Percentiles rank a stretch among this genome's conserved stretches.
Conservation (phyloP, 2,888 invertebrate species). For the Drosophila prolongata region DNA sequence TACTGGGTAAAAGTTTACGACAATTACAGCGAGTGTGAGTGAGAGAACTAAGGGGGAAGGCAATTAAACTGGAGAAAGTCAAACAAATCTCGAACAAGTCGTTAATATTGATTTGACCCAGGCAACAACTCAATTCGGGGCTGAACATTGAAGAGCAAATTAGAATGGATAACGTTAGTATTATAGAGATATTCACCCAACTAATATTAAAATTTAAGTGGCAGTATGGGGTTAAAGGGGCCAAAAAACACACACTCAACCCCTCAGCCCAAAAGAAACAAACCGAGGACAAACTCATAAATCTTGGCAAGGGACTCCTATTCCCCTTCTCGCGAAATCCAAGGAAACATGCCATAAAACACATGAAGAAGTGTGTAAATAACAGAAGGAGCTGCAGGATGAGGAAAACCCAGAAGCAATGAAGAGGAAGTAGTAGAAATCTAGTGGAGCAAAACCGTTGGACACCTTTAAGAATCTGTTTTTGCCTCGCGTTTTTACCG, state of each 20-base stretch:
- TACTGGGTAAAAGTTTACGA: slow-evolving; percentile 49
- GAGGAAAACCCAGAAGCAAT: slow-evolving; percentile 7
- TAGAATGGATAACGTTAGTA: slow-evolving; percentile 19
- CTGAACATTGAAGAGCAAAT: slow-evolving; percentile 17
- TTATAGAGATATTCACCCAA: slow-evolving; percentile 39
- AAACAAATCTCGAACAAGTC: slow-evolving; percentile 60
- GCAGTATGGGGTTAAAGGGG: slow-evolving; percentile 38
- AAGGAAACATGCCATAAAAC: slow-evolving; percentile 75
- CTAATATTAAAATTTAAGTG: slow-evolving; percentile 33
- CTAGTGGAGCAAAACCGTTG: slow-evolving; percentile 23
- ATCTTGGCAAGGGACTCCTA: slow-evolving; percentile 36
- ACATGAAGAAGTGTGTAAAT: slow-evolving; percentile 76
- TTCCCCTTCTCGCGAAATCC: slow-evolving; percentile 39
- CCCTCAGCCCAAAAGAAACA: slow-evolving; percentile 23
- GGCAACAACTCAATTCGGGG: slow-evolving; percentile 31
- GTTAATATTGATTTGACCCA: slow-evolving; percentile 69
- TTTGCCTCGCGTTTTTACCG: slow-evolving; percentile 14
- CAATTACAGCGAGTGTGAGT: slow-evolving; percentile 30
- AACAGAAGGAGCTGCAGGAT: slow-evolving; percentile 46
- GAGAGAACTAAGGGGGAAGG: slow-evolving; percentile 8
- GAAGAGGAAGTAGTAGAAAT: slow-evolving; percentile 19
- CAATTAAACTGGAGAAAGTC: slow-evolving; percentile 46
- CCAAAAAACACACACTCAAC: slow-evolving; percentile 13
- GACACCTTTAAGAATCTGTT: slow-evolving; percentile 41
- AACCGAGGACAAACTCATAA: slow-evolving; percentile 48